A percentile compares a stretch with the other conserved stretches of the same genome.
Evolutionary conservation across 2,113 vertebrate species (phyloP).

Genomic region (Notothenia rossii): DNA sequence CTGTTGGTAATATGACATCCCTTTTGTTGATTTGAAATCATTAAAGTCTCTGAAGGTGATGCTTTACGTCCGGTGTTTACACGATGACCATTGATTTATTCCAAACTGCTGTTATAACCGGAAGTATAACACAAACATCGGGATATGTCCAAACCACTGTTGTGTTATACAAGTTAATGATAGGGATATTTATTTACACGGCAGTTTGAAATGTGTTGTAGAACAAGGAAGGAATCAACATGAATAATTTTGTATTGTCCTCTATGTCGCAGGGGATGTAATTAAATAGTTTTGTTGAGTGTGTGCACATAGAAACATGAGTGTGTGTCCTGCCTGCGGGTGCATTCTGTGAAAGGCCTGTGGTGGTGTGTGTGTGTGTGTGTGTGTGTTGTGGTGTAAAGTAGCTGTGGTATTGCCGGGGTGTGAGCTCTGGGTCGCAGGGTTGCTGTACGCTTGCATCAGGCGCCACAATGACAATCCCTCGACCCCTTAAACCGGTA

Average conservation of each 20-base stretch:
- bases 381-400: background rate
- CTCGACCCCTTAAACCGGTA: conserved; percentile 6
- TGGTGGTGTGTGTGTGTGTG: conserved; percentile 7
- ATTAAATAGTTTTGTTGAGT: background rate
- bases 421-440: conserved; percentile 43
- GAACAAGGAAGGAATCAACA: background rate
- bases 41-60: too few relatives aligned
- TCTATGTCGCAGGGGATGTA: conserved; percentile 5
- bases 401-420: background rate
- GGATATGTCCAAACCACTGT: background rate
- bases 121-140: background rate
- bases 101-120: background rate
- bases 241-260: background rate
- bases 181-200: background rate
- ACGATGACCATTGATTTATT: background rate
- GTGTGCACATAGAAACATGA: background rate
- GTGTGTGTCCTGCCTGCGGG: conserved; percentile 8
- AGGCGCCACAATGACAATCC: conserved; percentile 55
- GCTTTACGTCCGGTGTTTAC: too few relatives aligned
- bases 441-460: conserved; percentile 65
- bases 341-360: background rate
- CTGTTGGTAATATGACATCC: too few relatives aligned
- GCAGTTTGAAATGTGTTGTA: background rate
- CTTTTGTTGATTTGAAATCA: too few relatives aligned
- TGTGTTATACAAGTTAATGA: conserved; percentile 7